A percentile compares a stretch with the other conserved stretches of the same genome.
phyloP scores from a whole-genome alignment of 2,888 invertebrate genomes.

The Linnaemya tessellans region DNA sequence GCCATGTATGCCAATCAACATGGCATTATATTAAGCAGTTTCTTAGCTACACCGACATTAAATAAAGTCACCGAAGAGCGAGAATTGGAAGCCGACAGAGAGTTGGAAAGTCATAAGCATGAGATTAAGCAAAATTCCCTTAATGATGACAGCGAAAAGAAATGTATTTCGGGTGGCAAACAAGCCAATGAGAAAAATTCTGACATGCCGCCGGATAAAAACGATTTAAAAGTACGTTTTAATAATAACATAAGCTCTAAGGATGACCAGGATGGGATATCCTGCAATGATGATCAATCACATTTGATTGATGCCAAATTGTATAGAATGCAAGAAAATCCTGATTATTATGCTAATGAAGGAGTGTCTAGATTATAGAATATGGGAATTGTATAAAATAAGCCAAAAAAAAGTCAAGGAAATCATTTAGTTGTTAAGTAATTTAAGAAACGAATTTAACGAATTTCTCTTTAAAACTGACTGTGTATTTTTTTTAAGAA shows the following conservation, averaged over 20 bases:
- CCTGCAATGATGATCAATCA: slow-evolving; percentile 66
- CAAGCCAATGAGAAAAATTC: not conserved
- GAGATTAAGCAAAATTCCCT: slow-evolving; percentile 58
- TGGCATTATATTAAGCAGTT: slow-evolving; percentile 70
- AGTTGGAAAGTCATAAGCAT: slow-evolving; percentile 14
- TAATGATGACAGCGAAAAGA: slow-evolving; percentile 44
- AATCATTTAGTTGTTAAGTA: slow-evolving; percentile 22
- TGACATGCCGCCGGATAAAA: slow-evolving; percentile 11
- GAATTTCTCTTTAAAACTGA: slow-evolving; percentile 40
- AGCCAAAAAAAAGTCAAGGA: slow-evolving; percentile 19
- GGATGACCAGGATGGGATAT: slow-evolving; percentile 36
- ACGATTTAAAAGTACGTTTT: slow-evolving; percentile 66
- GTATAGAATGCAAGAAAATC: slow-evolving; percentile 67
- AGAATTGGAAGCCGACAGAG: not conserved
- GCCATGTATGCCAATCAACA: slow-evolving; percentile 73
- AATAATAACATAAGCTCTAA: slow-evolving; percentile 54
- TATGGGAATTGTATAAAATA: not conserved
- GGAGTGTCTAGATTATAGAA: slow-evolving; percentile 78
- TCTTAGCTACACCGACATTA: slow-evolving; percentile 59
- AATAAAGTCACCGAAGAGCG: slow-evolving; percentile 63
- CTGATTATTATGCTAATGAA: slow-evolving; percentile 78
- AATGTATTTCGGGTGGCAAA: not conserved
- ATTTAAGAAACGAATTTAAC: slow-evolving; percentile 9
- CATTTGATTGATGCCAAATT: slow-evolving; percentile 68
- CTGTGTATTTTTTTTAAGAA: slow-evolving; percentile 29